Evolutionary conservation across 2,888 invertebrate genomes (phyloP).

Genomic region (Watsonalla cultraria): DNA sequence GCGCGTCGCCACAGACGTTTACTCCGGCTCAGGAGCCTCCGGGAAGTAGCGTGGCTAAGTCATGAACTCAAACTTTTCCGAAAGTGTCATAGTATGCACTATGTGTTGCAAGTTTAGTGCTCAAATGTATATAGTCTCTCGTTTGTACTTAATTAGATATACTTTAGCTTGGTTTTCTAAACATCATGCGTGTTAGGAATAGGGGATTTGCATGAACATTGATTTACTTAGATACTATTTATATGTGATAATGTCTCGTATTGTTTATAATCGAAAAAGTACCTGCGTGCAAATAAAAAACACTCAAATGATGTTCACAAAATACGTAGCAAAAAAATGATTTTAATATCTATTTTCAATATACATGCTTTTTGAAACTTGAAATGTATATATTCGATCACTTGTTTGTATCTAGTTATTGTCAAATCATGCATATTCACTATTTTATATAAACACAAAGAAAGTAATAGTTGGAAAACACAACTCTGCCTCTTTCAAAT

Average conservation of each 20-base stretch:
- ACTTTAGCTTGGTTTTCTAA: not conserved
- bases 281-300: too few relatives aligned
- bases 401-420: too few relatives aligned
- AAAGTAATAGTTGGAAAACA: not conserved
- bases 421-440: not conserved
- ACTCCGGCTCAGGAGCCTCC: conserved; percentile 66
- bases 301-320: too few relatives aligned
- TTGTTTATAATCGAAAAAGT: too few relatives aligned
- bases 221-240: too few relatives aligned
- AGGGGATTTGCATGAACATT: not conserved
- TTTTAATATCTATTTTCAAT: too few relatives aligned
- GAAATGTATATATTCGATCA: too few relatives aligned
- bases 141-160: not conserved
- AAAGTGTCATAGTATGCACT: conserved; percentile 74
- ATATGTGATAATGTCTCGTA: too few relatives aligned
- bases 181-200: not conserved
- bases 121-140: conserved; percentile 57
- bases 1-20: conserved; percentile 68
- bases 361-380: too few relatives aligned
- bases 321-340: too few relatives aligned
- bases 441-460: not conserved
- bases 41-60: conserved; percentile 35
- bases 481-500: conserved; percentile 3
- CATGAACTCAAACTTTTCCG: conserved; percentile 67
- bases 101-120: conserved; percentile 62